Conservation (phyloP, 2,113 vertebrate species). For the Indicator maculatus region DNA sequence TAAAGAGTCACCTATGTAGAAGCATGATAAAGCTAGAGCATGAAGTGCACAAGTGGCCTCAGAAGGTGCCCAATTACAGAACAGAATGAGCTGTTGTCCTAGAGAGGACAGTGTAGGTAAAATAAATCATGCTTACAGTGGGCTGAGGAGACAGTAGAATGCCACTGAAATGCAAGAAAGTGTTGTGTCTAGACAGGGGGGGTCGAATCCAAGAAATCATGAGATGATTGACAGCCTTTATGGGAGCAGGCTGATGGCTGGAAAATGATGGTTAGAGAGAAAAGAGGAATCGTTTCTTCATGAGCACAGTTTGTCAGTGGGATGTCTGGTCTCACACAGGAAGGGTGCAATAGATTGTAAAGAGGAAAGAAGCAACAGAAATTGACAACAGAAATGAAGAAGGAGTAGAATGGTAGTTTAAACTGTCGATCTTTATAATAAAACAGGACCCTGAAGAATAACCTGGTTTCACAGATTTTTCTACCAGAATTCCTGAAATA, state of each 20-base stretch:
- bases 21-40: not conserved
- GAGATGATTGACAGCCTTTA: not conserved
- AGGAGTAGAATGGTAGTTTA: not conserved
- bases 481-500: not conserved
- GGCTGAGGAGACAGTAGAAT: not conserved
- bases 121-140: not conserved
- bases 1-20: not conserved
- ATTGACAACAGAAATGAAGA: not conserved
- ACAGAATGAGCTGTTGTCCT: not conserved
- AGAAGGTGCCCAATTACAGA: not conserved
- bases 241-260: not conserved
- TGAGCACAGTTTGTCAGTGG: not conserved
- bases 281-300: not conserved
- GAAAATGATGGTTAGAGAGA: not conserved
- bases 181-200: not conserved
- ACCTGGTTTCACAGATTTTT: constrained; percentile 1
- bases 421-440: not conserved
- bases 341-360: not conserved
- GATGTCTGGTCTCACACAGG: not conserved
- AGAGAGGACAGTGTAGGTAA: not conserved
- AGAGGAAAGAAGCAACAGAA: not conserved
- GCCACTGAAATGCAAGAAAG: not conserved
- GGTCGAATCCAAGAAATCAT: not conserved
- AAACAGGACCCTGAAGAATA: not conserved
- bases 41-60: not conserved